Evolutionary conservation across 2,797 vertebrate species (phyloP).

Genomic region (Acipenser ruthenus): DNA sequence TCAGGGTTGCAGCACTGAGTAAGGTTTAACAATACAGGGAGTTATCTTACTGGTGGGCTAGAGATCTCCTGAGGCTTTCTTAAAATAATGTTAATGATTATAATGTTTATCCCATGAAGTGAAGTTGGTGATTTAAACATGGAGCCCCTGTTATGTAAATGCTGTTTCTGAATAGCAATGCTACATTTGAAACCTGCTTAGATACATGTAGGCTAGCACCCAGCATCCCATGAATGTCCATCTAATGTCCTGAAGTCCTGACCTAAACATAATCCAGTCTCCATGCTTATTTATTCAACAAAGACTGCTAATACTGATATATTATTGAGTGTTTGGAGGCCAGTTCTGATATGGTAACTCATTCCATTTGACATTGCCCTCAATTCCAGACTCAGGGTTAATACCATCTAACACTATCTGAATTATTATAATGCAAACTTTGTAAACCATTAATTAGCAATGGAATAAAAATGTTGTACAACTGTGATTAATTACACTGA

Average conservation of each 20-base stretch:
- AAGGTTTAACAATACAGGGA: conserved; percentile 10
- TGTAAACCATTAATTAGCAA: too few species aligned
- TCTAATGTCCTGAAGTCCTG: not conserved
- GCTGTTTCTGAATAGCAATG: conserved; percentile 5
- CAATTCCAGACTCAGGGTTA: too few species aligned
- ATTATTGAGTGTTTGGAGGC: not conserved
- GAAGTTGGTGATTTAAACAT: not conserved
- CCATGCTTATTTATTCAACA: not conserved
- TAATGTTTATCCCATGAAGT: conserved; percentile 9
- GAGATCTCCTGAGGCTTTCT: not conserved
- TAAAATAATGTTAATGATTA: conserved; percentile 15
- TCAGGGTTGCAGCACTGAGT: not conserved
- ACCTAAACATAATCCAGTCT: not conserved
- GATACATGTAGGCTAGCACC: not conserved
- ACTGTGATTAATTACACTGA: too few species aligned
- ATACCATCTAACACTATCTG: too few species aligned
- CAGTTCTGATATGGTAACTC: too few species aligned
- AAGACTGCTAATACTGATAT: not conserved
- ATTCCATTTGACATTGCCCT: too few species aligned
- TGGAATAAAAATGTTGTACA: too few species aligned
- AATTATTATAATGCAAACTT: too few species aligned
- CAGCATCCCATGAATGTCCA: not conserved
- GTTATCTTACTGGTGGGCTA: conserved; percentile 1
- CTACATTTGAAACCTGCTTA: conserved; percentile 2
- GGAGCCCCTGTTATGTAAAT: conserved; percentile 3